Evolutionary conservation across 2,113 vertebrate species (phyloP).

Genomic region (Lamprotornis superbus): DNA sequence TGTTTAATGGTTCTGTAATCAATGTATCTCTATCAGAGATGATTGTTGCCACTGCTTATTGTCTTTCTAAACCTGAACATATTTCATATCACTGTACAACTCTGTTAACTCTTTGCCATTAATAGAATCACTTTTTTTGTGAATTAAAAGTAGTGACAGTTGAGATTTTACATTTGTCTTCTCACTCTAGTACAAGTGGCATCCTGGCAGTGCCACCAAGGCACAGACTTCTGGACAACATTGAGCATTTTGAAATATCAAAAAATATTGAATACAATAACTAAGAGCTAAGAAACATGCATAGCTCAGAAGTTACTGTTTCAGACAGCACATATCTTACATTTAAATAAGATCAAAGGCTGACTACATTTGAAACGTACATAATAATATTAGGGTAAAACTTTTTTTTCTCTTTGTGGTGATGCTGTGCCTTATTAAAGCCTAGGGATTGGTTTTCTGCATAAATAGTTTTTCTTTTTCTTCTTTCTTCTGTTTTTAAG

Average conservation of each 20-base stretch:
- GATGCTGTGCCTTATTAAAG: slow-evolving; percentile 31
- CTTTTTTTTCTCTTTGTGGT: background rate
- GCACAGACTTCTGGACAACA: background rate
- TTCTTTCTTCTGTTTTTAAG: background rate
- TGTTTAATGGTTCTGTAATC: background rate
- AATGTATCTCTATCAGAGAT: background rate
- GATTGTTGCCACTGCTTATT: background rate
- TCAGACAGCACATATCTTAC: slow-evolving; percentile 9
- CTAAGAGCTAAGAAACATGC: background rate
- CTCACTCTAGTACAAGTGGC: background rate
- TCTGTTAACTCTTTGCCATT: background rate
- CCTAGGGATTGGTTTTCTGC: slow-evolving; percentile 24
- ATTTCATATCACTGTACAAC: background rate
- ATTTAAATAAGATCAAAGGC: slow-evolving; percentile 61
- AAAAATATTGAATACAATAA: background rate
- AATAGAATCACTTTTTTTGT: background rate
- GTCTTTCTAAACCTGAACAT: background rate
- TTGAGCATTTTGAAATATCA: background rate
- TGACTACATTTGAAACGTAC: slow-evolving; percentile 37
- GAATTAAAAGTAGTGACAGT: background rate
- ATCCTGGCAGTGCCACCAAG: background rate
- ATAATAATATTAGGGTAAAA: slow-evolving; percentile 26
- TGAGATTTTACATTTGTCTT: background rate
- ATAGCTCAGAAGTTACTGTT: slow-evolving; percentile 12
- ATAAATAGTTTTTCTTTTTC: background rate